A percentile compares a stretch with the other conserved stretches of the same genome.
Evolutionary conservation across 2,797 vertebrate species (phyloP).

Genomic region (Pangasius larnaudii): DNA sequence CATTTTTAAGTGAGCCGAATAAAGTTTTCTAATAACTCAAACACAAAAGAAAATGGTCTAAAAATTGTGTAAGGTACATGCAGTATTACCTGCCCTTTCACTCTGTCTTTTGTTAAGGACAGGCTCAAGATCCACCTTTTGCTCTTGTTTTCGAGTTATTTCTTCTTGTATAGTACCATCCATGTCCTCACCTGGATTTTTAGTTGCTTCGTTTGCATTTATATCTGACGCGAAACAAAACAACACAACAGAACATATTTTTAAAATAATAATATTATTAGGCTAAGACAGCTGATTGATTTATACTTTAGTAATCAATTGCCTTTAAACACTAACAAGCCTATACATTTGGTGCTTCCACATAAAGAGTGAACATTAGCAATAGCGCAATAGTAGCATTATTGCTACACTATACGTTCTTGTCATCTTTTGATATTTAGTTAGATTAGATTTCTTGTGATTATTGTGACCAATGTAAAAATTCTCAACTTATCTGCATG

Average conservation of each 20-base stretch:
- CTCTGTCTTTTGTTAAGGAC: constrained; percentile 14
- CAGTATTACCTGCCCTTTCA: constrained; percentile 43
- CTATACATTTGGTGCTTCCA: background rate
- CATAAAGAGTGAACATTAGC: background rate
- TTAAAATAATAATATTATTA: background rate
- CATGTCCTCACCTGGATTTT: constrained; percentile 16
- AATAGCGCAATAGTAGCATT: too few species aligned
- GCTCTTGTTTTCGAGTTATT: constrained; percentile 32
- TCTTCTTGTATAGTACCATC: constrained; percentile 13
- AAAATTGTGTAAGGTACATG: background rate
- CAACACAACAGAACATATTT: background rate
- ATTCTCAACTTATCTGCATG: background rate
- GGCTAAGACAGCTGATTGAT: background rate
- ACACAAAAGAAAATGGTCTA: background rate
- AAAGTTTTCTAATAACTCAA: background rate
- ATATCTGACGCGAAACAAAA: constrained; percentile 46
- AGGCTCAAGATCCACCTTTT: background rate
- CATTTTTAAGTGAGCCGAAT: background rate
- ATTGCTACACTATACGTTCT: background rate
- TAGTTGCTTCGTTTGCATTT: constrained; percentile 42
- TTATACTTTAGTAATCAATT: background rate
- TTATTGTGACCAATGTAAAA: background rate
- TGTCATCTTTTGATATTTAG: background rate
- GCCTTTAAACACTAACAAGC: background rate
- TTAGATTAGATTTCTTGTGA: background rate